Evolutionary conservation across 2,888 invertebrate species (phyloP).

Genomic region (Oligia latruncula): DNA sequence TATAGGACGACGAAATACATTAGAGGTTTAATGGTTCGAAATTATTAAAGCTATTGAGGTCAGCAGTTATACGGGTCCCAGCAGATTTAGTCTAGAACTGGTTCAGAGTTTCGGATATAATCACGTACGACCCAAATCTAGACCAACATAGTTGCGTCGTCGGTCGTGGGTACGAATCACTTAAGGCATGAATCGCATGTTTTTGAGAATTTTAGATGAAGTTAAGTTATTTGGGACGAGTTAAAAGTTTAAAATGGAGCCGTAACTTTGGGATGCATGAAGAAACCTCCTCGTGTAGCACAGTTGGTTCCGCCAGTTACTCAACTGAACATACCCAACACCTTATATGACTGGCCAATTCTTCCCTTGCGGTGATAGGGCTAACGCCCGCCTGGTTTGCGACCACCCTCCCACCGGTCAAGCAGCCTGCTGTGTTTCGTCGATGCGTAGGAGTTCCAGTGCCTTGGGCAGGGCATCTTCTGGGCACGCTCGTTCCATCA

Average conservation of each 20-base stretch:
- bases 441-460: too few species aligned
- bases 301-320: too few species aligned
- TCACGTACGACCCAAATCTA: conserved; percentile 83
- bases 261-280: background rate
- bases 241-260: conserved; percentile 18
- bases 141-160: conserved; percentile 72
- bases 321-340: too few species aligned
- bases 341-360: too few species aligned
- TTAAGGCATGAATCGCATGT: conserved; percentile 63
- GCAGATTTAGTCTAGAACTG: conserved; percentile 73
- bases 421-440: too few species aligned
- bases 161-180: conserved; percentile 63
- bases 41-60: conserved; percentile 72
- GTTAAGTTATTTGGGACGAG: conserved; percentile 22
- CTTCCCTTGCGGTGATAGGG: too few species aligned
- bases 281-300: too few species aligned
- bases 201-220: conserved; percentile 44
- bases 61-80: conserved; percentile 73
- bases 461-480: too few species aligned
- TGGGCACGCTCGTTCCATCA: too few species aligned
- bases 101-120: conserved; percentile 73
- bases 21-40: conserved; percentile 62
- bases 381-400: too few species aligned
- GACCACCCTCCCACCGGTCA: too few species aligned
- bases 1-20: conserved; percentile 62